These are phyloP conservation scores for Agrotis puta DNA, from an alignment of 2,888 invertebrate species.

Conservation along the genomic window DNA sequence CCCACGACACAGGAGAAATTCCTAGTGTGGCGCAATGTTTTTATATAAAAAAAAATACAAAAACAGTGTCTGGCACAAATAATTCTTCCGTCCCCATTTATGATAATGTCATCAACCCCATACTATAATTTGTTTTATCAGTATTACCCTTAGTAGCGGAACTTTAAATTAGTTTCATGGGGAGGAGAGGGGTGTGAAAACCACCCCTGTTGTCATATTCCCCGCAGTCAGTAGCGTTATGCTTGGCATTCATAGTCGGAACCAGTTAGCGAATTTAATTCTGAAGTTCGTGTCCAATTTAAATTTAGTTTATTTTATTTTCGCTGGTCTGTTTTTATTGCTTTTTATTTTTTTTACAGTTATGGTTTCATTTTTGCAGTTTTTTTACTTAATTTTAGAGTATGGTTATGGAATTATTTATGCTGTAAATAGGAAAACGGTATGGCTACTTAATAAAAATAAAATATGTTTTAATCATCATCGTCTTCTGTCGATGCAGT, in stretches of 20 bases:
- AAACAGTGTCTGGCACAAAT: conserved; percentile 4
- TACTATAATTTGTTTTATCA: conserved; percentile 57
- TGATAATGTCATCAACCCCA: conserved; percentile 49
- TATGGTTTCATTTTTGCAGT: not conserved
- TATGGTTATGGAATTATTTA: not conserved
- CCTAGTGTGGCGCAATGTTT: not conserved
- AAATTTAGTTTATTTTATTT: conserved; percentile 43
- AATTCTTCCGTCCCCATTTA: conserved; percentile 29
- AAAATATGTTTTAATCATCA: too few species aligned
- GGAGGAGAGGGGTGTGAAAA: conserved; percentile 29
- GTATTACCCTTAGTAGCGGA: conserved; percentile 64
- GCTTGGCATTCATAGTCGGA: conserved; percentile 54
- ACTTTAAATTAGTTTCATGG: conserved; percentile 73
- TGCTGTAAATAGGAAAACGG: too few species aligned
- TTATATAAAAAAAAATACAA: not conserved
- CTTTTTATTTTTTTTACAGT: conserved; percentile 8
- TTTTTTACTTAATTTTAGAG: not conserved
- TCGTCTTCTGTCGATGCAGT: too few species aligned
- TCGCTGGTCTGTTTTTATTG: conserved; percentile 18
- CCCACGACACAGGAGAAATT: not conserved
- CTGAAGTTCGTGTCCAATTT: conserved; percentile 55
- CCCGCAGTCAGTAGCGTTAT: conserved; percentile 40
- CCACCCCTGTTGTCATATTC: conserved; percentile 53
- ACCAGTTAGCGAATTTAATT: conserved; percentile 55
- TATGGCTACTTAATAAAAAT: too few species aligned